A percentile compares a stretch with the other conserved stretches of the same genome.
These are phyloP conservation scores for Eupsilia transversa DNA, from an alignment of 2,888 invertebrate species.

Conservation along the genomic window DNA sequence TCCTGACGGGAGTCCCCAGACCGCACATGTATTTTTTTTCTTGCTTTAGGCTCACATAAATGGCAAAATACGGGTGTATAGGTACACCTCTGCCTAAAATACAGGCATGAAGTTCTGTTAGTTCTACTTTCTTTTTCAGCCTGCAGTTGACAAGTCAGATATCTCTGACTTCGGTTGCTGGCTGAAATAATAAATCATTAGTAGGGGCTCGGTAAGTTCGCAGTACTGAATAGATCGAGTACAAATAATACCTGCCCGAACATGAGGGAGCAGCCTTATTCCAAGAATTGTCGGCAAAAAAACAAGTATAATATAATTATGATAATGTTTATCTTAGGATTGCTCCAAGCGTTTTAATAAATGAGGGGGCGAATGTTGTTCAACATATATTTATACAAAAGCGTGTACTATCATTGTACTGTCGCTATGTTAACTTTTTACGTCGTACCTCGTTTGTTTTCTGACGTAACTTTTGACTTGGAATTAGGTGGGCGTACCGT, in stretches of 20 bases:
- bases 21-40: too few relatives aligned
- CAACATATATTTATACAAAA: slow-evolving; percentile 41
- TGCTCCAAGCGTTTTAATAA: slow-evolving; percentile 34
- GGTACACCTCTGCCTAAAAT: not conserved
- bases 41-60: not conserved
- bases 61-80: not conserved
- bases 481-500: slow-evolving; percentile 12
- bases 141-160: not conserved
- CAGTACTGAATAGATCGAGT: not conserved
- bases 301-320: slow-evolving; percentile 39
- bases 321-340: slow-evolving; percentile 44
- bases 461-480: not conserved
- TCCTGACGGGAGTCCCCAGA: too few relatives aligned
- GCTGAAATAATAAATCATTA: not conserved
- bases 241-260: not conserved
- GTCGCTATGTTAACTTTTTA: slow-evolving; percentile 11
- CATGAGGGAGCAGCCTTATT: slow-evolving; percentile 10
- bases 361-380: slow-evolving; percentile 40
- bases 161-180: not conserved
- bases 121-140: not conserved
- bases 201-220: not conserved
- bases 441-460: not conserved
- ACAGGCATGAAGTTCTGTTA: not conserved
- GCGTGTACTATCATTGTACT: not conserved
- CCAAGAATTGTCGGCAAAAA: slow-evolving; percentile 21